Conservation (phyloP, 2,113 vertebrate genomes). For the Jaculus jaculus region DNA sequence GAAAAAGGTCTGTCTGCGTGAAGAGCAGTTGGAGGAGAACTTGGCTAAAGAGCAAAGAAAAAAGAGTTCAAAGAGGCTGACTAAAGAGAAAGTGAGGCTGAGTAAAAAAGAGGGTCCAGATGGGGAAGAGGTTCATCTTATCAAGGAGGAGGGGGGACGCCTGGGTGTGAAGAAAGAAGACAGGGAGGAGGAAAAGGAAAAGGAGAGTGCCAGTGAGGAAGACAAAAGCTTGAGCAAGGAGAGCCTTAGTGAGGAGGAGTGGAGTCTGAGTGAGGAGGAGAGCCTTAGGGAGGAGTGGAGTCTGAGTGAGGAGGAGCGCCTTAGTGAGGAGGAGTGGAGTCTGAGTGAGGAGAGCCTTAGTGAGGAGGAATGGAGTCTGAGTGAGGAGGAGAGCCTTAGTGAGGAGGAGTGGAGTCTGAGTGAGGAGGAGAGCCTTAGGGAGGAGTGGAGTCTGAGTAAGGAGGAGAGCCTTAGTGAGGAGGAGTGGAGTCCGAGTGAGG, state of each 20-base stretch:
- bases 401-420: background rate
- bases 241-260: background rate
- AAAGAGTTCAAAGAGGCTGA: background rate
- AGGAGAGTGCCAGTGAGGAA: background rate
- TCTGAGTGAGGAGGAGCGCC: background rate
- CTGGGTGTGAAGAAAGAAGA: background rate
- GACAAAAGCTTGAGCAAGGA: background rate
- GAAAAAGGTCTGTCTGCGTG: background rate
- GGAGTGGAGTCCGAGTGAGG: too few species aligned
- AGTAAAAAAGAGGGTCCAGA: too few species aligned
- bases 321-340: background rate
- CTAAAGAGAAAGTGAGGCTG: background rate
- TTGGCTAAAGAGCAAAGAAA: background rate
- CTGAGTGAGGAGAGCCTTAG: background rate
- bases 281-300: background rate
- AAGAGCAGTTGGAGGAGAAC: background rate
- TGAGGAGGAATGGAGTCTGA: background rate
- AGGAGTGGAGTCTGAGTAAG: too few species aligned
- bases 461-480: too few species aligned
- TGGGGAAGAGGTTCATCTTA: background rate
- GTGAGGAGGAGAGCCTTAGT: background rate
- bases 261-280: background rate
- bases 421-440: background rate
- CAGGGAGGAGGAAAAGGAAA: background rate
- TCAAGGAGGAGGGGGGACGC: background rate